Evolutionary conservation across 2,113 vertebrate species (phyloP).

Genomic region (Melanostigma gelatinosum): DNA sequence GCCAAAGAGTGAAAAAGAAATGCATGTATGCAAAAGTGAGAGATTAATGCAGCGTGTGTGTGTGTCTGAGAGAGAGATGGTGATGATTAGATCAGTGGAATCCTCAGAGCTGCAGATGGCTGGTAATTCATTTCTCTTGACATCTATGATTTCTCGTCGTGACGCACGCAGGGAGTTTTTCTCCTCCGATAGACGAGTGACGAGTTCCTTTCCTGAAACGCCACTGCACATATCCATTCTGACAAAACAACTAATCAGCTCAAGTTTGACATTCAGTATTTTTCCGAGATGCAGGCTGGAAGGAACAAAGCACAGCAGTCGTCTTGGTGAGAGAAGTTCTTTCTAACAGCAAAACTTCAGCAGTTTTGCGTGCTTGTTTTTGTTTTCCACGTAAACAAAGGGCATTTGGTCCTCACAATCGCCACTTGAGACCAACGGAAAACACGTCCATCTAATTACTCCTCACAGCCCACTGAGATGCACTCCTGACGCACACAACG

Average conservation of each 20-base stretch:
- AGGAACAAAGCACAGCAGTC: neutral
- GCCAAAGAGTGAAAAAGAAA: neutral
- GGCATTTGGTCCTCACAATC: too few relatives aligned
- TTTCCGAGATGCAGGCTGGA: neutral
- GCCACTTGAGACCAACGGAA: neutral
- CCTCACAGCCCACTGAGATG: neutral
- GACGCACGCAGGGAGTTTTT: constrained; percentile 15
- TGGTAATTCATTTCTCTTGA: constrained; percentile 44
- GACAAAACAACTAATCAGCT: neutral
- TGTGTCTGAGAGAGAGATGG: neutral
- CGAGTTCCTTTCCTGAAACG: neutral
- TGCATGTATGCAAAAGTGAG: neutral
- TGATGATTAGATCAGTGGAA: constrained; percentile 14
- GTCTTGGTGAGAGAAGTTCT: neutral
- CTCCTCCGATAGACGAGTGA: constrained; percentile 1
- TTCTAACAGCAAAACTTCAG: neutral
- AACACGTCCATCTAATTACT: neutral
- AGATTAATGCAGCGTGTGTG: neutral
- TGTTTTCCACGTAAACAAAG: neutral
- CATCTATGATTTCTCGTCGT: constrained; percentile 37
- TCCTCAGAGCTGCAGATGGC: constrained; percentile 54
- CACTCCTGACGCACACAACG: neutral
- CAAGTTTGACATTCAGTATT: neutral
- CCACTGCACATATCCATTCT: neutral
- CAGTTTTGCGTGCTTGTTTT: rapidly evolving